Evolutionary conservation across 2,113 vertebrate genomes (phyloP), one percentile per base, ranked within the genome.

Genomic region (Ondatra zibethicus): DNA sequence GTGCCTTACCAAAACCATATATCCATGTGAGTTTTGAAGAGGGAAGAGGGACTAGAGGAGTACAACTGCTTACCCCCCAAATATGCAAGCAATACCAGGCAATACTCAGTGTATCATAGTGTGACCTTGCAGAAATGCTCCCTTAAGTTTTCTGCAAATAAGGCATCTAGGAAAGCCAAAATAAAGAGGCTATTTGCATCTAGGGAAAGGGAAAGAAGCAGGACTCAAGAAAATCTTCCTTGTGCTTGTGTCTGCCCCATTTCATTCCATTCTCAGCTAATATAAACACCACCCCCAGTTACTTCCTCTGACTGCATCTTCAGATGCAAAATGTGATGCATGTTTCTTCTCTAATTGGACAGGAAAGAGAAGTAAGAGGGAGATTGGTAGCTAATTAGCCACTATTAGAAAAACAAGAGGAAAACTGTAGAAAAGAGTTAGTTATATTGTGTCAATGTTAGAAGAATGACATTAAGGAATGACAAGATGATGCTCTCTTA

Each of bases 381-480:
- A 77, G 17, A 39, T 77, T 36, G 16, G 29, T 63, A 97, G 65
- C n/a, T 85, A 88, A 90, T 31, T 95, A 39, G 4, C 25, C 61
- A 61, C 3, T 45, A n/a, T 58, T 96, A 13, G 25, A 61, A 82
- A 72, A 89, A 45, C 5, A 75, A 33, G 27, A 3, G 1, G 29
- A 36, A 86, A 16, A 33, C 2, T 36, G 70, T 86, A 63, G 66
- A 75, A 84, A 84, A 88, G 52, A 82, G 21, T 13, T 73, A 86
- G 61, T 31, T 86, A 86, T 36, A 36, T 50, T 23, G 61, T 47
- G 29, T 61, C 58, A 66, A 42, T 86, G 42, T 88, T 91, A 39
- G 81, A 82, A 96, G 82, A 47, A 78, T 29, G 85, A 58, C 61
- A 31, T 96, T 36, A 31, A 39, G 33, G 47, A 25, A 70, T 91